These are phyloP conservation scores for Hyposmocoma kahamanoa DNA, from an alignment of 1,140 invertebrate species.

Conservation along the genomic window DNA sequence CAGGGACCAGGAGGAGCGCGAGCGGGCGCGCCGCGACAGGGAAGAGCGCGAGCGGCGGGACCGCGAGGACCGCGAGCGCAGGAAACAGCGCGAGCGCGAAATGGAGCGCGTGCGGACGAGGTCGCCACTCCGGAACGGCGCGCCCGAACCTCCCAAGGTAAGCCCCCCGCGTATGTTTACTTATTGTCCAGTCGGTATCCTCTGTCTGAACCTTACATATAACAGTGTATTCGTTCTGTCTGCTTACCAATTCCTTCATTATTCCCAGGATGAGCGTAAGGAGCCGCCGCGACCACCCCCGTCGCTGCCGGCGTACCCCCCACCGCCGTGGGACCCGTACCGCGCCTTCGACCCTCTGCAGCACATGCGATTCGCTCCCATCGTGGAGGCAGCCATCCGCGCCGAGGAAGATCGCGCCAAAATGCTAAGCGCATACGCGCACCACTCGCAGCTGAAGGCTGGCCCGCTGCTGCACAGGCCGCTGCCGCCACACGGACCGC, in stretches of 20 bases:
- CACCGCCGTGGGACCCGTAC: conserved; percentile 79
- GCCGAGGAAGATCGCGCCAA: conserved; percentile 85
- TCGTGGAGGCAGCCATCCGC: conserved; percentile 82
- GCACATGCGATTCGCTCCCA: conserved; percentile 79
- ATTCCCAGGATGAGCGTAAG: conserved; percentile 66
- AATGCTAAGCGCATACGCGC: conserved; percentile 80
- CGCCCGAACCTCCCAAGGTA: conserved; percentile 52
- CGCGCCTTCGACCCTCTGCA: conserved; percentile 77
- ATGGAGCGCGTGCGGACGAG: conserved; percentile 75
- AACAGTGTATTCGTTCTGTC: too few relatives aligned
- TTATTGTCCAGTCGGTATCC: too few relatives aligned
- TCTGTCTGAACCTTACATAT: too few relatives aligned
- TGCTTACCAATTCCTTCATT: too few relatives aligned
- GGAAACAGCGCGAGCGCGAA: conserved; percentile 71
- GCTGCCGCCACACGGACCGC: conserved; percentile 37
- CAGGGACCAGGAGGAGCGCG: conserved; percentile 77
- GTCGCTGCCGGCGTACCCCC: conserved; percentile 73
- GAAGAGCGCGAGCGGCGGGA: conserved; percentile 79
- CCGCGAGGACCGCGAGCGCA: conserved; percentile 81
- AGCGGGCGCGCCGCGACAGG: conserved; percentile 75
- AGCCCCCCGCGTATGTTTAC: too few relatives aligned
- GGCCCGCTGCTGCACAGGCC: conserved; percentile 57
- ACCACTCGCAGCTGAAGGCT: conserved; percentile 65
- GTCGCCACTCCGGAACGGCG: conserved; percentile 81
- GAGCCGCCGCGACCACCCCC: conserved; percentile 73